These are phyloP conservation scores for Drosophila ogumai DNA, from an alignment of 1,140 invertebrate species.

Conservation along the genomic window DNA sequence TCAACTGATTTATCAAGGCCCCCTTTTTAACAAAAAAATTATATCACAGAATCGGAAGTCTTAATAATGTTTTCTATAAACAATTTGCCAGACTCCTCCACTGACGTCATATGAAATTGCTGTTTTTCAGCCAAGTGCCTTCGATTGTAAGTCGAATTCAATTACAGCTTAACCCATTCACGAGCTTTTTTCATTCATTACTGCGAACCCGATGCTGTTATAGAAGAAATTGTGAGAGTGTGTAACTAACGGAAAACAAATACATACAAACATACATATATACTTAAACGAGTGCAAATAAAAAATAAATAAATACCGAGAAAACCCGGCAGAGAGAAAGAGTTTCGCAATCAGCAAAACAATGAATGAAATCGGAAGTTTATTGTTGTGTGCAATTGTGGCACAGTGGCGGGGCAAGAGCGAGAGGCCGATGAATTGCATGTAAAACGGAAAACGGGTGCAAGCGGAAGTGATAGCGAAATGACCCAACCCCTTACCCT, in stretches of 20 bases:
- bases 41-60: not conserved
- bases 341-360: constrained; percentile 64
- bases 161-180: constrained; percentile 57
- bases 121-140: constrained; percentile 31
- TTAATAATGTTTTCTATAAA: not conserved
- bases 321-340: constrained; percentile 31
- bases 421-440: constrained; percentile 40
- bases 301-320: constrained; percentile 17
- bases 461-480: constrained; percentile 71
- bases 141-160: constrained; percentile 60
- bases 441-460: constrained; percentile 54
- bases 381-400: constrained; percentile 66
- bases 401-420: constrained; percentile 31
- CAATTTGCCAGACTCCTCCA: not conserved
- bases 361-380: constrained; percentile 77
- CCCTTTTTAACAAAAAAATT: not conserved
- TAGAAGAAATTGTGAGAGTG: constrained; percentile 56
- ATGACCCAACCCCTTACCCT: constrained; percentile 16
- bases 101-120: constrained; percentile 31
- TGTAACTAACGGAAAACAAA: constrained; percentile 53
- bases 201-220: constrained; percentile 23
- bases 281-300: constrained; percentile 7
- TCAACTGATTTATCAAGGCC: too few species aligned
- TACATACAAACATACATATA: not conserved
- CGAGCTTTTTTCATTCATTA: constrained; percentile 53